Base-by-base conservation (phyloP, 2,797 vertebrate species). In the Galaxias olidus region DNA sequence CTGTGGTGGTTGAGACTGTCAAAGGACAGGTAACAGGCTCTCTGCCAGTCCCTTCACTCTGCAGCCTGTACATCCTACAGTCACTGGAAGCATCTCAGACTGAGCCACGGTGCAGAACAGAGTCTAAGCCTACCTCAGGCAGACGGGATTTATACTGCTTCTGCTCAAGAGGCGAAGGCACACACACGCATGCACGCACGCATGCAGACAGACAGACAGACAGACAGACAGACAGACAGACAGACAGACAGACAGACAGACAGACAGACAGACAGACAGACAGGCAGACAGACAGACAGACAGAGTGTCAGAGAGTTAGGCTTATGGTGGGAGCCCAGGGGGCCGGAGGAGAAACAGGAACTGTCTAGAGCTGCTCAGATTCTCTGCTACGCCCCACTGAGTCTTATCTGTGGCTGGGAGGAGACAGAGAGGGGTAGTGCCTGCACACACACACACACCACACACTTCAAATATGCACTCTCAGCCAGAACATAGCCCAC, bases 361-460 rank as follows among this genome's bases (percentile, higher is more conserved):
- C 71, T 75, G 78, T 80, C 80, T 76, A 71, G 60, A 67, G 63
- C 80, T 78, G 71, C 73, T 58, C 73, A 73, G 71, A 52, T 76
- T 83, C 69, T 78, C 58, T 61, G 69, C 80, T 76, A 77, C 69
- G 62, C 80, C 77, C 78, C 69, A 67, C 77, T 72, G 81, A 85
- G 81, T 84, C 76, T 88, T 86, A 85, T 87, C 82, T 86, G 65
- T 78, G 78, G 82, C 75, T 71, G 78, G 77, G 82, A 84, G 80
- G 59, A 66, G 51, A 65, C 73, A 72, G 53, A 68, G 63, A 75
- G 30, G 30, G 30, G 30, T 30, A 30, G 30, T 30, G 30, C 40
- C 42, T 42, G 45, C 71, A 56, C 45, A 61, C 59, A 56, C 41
- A 17, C 48, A 69, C 66, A 69, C 67, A 65, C 73, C 11, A 52